Conservation (phyloP, 2,113 vertebrate species). For the Grammomys dolichurus region DNA sequence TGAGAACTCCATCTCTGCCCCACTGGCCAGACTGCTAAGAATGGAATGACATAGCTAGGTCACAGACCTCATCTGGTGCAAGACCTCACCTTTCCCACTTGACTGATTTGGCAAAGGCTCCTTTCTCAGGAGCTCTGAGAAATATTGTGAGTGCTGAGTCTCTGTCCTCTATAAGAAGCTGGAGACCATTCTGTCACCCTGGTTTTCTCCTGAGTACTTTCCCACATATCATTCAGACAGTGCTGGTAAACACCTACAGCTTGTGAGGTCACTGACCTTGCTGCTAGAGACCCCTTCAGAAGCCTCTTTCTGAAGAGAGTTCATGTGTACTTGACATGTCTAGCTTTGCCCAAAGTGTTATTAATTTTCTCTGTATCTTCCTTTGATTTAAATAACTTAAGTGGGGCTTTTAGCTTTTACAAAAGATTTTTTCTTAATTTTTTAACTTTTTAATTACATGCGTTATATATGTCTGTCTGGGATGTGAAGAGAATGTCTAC, state of each 20-base stretch:
- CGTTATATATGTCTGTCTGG: background rate
- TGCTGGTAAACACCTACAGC: background rate
- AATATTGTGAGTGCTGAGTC: background rate
- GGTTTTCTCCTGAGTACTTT: background rate
- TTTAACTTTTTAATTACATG: background rate
- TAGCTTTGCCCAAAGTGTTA: constrained; percentile 43
- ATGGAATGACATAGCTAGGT: background rate
- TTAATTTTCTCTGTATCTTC: constrained; percentile 55
- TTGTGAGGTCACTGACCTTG: background rate
- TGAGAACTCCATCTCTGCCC: background rate
- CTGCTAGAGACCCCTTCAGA: background rate
- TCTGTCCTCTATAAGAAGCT: background rate
- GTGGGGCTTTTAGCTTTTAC: background rate
- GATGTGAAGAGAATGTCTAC: background rate
- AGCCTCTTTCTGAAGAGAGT: background rate
- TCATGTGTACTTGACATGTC: background rate
- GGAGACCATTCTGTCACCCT: background rate
- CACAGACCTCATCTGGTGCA: background rate
- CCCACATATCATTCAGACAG: background rate
- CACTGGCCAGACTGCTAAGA: background rate
- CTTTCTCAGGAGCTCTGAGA: background rate
- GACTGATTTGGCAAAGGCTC: background rate
- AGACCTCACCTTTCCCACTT: background rate
- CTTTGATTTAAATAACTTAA: constrained; percentile 50
- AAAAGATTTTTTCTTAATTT: background rate